phyloP scores from a whole-genome alignment of 2,797 vertebrate genomes.

The Artibeus jamaicensis region DNA sequence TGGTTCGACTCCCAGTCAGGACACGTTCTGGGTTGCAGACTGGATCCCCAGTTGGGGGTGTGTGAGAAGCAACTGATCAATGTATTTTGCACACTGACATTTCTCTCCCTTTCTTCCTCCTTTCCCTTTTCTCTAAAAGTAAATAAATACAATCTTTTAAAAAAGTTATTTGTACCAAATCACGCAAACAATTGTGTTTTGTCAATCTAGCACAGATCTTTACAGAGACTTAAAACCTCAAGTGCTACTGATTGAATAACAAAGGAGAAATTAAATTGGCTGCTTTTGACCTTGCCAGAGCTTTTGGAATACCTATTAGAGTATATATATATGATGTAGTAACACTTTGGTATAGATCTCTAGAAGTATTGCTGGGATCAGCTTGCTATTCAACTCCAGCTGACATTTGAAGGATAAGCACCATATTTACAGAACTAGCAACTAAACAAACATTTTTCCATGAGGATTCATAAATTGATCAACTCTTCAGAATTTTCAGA shows the following conservation, averaged over 20 bases:
- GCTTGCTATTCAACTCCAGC: conserved; percentile 93
- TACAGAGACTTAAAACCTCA: conserved; percentile 97
- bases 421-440: conserved; percentile 94
- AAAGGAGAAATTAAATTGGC: conserved; percentile 97
- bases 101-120: too few relatives aligned
- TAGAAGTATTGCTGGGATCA: conserved; percentile 93
- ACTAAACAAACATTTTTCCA: conserved; percentile 96
- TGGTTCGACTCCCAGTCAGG: too few relatives aligned
- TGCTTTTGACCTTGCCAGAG: conserved; percentile 95
- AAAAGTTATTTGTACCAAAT: conserved; percentile 94
- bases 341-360: conserved; percentile 94
- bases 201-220: conserved; percentile 94
- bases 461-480: conserved; percentile 95
- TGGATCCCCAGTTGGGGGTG: too few relatives aligned
- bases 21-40: too few relatives aligned
- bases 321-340: conserved; percentile 98
- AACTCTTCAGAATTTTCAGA: conserved; percentile 97
- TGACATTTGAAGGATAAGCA: conserved; percentile 95
- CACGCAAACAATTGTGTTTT: conserved; percentile 95
- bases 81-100: too few relatives aligned
- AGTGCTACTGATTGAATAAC: conserved; percentile 95
- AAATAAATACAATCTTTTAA: too few relatives aligned
- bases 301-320: conserved; percentile 95
- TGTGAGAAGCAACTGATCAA: too few relatives aligned
- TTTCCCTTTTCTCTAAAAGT: too few relatives aligned